These are phyloP conservation scores for Parelbella ahira DNA, from an alignment of 2,888 invertebrate species.

Conservation along the genomic window DNA sequence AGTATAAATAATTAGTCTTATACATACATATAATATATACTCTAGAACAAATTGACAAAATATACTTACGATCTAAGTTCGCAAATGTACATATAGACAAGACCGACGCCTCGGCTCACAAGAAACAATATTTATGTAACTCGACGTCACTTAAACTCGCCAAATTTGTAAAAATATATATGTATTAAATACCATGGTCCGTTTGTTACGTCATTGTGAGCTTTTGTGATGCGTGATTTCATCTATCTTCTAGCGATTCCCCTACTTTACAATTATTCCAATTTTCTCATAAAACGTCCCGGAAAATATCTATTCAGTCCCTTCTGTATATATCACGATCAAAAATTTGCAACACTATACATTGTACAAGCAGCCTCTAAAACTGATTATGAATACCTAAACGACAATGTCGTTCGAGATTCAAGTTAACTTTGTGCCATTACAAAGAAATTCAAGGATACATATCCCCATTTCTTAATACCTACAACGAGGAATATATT, in stretches of 20 bases:
- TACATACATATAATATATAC: slow-evolving; percentile 42
- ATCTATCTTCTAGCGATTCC: slow-evolving; percentile 54
- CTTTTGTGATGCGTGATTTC: slow-evolving; percentile 53
- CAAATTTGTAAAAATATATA: slow-evolving; percentile 71
- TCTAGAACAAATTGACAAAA: slow-evolving; percentile 75
- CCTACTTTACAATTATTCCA: slow-evolving; percentile 42
- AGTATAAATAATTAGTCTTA: slow-evolving; percentile 40
- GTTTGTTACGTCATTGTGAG: slow-evolving; percentile 62
- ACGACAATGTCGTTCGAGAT: too few relatives aligned
- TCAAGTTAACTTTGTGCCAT: slow-evolving; percentile 12
- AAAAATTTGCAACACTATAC: slow-evolving; percentile 13
- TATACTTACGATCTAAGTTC: slow-evolving; percentile 47
- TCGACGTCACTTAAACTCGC: slow-evolving; percentile 42
- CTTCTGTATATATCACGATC: slow-evolving; percentile 18
- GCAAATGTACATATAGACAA: slow-evolving; percentile 62
- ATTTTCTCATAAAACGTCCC: slow-evolving; percentile 34
- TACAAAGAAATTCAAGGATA: neutral
- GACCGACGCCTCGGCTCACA: slow-evolving; percentile 52
- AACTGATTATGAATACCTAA: too few relatives aligned
- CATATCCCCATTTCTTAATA: too few relatives aligned
- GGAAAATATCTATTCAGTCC: slow-evolving; percentile 35
- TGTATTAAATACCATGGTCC: slow-evolving; percentile 67
- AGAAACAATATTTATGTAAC: slow-evolving; percentile 49
- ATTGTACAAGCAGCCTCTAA: slow-evolving; percentile 17
- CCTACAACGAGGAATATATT: too few relatives aligned